A percentile compares a stretch with the other conserved stretches of the same genome.
Evolutionary conservation across 1,140 invertebrate species (phyloP).

Genomic region (Coptotermes formosanus): DNA sequence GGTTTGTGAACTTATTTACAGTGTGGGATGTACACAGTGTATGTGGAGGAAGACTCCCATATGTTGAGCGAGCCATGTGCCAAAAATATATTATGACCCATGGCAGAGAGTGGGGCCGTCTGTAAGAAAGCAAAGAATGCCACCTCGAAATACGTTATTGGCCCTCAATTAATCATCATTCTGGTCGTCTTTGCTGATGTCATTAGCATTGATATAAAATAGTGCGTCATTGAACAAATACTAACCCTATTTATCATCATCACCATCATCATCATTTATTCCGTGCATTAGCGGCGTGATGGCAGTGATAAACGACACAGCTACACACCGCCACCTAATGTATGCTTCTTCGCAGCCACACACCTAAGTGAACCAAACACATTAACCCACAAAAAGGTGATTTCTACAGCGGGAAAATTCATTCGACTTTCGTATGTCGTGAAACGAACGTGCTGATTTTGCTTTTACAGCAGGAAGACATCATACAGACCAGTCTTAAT

Average conservation of each 20-base stretch:
- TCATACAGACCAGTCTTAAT: not conserved
- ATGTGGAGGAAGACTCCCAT: no score
- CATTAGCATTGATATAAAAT: not conserved
- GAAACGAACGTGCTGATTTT: not conserved
- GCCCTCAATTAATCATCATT: not conserved
- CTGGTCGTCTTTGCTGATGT: not conserved
- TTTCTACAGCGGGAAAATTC: not conserved
- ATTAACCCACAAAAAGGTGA: not conserved
- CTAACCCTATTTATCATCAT: not conserved
- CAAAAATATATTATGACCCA: no score
- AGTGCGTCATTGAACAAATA: not conserved
- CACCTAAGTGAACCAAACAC: not conserved
- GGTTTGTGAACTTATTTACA: no score
- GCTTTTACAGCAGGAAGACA: not conserved
- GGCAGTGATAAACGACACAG: not conserved
- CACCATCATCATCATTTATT: not conserved
- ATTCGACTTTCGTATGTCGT: not conserved
- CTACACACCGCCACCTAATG: not conserved
- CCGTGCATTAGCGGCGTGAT: not conserved
- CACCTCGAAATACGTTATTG: not conserved
- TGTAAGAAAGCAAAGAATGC: no score
- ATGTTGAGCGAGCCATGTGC: no score
- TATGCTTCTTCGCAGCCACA: not conserved
- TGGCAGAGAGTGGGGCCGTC: no score
- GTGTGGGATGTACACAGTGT: no score